Evolutionary conservation across 2,888 invertebrate genomes (phyloP), one percentile per base, ranked within the genome.

Genomic region (Caenorhabditis sp.): DNA sequence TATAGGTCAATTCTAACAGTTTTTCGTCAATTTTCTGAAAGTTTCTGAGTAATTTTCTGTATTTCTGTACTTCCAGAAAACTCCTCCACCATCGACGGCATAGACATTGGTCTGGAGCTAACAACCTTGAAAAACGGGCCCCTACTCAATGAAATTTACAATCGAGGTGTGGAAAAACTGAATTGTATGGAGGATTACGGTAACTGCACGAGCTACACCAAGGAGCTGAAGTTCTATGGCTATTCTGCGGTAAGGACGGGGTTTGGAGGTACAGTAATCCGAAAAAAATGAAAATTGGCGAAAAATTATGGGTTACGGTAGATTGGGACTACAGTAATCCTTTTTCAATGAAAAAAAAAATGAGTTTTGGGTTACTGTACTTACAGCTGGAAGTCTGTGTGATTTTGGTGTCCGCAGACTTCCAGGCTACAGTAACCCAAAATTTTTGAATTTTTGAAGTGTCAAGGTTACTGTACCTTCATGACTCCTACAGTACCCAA

Each of bases 201-300:
- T 1, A 58, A 62, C n/a, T 67, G 77, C 15, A 72, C 82, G 28
- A 58, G 40, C 8, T 80, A 71, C 55, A 68, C 82, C 20, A 74
- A 76, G n/a, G 58, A 60, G 0, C 20, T 83, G 15, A 87, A 85
- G 62, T 87, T 83, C 22, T 84, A 82, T 56, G 87, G 76, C 5
- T 83, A 85, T 15, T 87, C 87, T 3, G 81, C 80, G n/a, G 86
- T 86, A 32, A 32, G 32, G 4, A 32, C 5, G 32, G 32, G 9
- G 9, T 32, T n/a, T n/a, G n/a, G n/a, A n/a, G 32, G 5, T 32
- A 32, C 32, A 32, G 32, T 32, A 32, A 32, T 40, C 13, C 40
- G 40, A 40, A 40, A 40, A 40, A 13, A 11, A 11, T 40, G 40
- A 32, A 32, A 32, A 32, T n/a, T n/a, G n/a, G n/a, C n/a, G n/a